phyloP scores from a whole-genome alignment of 1,140 invertebrate genomes.

The Pseudobourletiella spinata region DNA sequence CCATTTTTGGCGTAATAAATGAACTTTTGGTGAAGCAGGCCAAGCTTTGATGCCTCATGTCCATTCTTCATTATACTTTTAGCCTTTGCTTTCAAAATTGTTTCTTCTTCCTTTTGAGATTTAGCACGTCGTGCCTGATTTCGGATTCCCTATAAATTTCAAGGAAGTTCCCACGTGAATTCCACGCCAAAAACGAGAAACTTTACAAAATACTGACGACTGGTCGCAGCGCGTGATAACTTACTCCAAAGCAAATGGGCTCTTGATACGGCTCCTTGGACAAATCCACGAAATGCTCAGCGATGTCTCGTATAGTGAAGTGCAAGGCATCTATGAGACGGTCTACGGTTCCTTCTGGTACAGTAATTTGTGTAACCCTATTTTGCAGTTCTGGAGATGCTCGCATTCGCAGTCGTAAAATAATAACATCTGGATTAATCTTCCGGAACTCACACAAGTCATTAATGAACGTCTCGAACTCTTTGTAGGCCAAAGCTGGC shows the following conservation, averaged over 20 bases:
- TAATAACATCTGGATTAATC: background rate
- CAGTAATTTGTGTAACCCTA: background rate
- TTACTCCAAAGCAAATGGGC: background rate
- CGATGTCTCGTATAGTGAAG: background rate
- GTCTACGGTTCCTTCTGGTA: background rate
- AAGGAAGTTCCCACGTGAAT: too few relatives aligned
- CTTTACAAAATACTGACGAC: background rate
- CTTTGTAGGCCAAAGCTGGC: background rate
- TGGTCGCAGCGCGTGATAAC: background rate
- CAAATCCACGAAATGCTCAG: background rate
- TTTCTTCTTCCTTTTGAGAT: background rate
- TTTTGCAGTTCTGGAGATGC: background rate
- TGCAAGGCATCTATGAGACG: background rate
- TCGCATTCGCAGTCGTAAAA: background rate
- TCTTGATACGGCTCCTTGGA: background rate
- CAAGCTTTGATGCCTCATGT: background rate
- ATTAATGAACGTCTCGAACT: background rate
- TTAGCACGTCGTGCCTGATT: background rate
- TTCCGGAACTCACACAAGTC: background rate
- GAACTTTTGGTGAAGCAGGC: background rate
- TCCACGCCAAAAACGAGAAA: too few relatives aligned
- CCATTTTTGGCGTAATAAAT: conserved; percentile 7
- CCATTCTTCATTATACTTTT: background rate
- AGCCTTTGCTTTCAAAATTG: background rate
- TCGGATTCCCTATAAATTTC: background rate